Percentiles rank a stretch among this genome's conserved stretches.
Evolutionary conservation across 2,113 vertebrate species (phyloP).

Genomic region (Synodontis membranacea): DNA sequence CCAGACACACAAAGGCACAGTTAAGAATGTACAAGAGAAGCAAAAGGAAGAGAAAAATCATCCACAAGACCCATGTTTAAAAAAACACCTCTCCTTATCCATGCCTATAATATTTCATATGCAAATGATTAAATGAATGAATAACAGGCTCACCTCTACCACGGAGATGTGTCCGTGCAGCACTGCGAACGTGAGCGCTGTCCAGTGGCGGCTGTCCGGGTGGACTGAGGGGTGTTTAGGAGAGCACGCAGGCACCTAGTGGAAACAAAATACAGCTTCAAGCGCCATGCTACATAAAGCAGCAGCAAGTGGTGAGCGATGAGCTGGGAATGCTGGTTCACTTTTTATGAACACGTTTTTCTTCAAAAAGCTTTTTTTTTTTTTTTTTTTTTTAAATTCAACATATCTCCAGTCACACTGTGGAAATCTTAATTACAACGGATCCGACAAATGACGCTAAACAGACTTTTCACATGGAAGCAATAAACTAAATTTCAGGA

Average conservation of each 20-base stretch:
- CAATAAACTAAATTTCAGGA: no score
- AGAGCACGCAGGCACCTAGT: slow-evolving; percentile 85
- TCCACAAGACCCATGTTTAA: background rate
- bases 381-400: background rate
- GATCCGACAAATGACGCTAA: background rate
- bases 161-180: slow-evolving; percentile 95
- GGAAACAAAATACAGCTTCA: background rate
- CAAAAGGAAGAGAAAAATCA: background rate
- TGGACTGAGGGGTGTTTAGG: slow-evolving; percentile 88
- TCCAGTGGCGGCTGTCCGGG: slow-evolving; percentile 95
- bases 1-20: slow-evolving; percentile 10
- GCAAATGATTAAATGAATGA: background rate
- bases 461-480: no score
- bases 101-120: background rate
- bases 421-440: background rate
- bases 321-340: background rate
- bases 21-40: background rate
- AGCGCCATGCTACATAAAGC: background rate
- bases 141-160: slow-evolving; percentile 81
- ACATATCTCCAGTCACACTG: background rate
- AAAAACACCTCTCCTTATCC: background rate
- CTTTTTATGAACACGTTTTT: background rate
- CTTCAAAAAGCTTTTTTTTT: background rate
- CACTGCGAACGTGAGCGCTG: slow-evolving; percentile 89
- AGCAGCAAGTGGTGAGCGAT: background rate